phyloP scores from a whole-genome alignment of 2,888 invertebrate genomes.

The Lapara coniferarum region DNA sequence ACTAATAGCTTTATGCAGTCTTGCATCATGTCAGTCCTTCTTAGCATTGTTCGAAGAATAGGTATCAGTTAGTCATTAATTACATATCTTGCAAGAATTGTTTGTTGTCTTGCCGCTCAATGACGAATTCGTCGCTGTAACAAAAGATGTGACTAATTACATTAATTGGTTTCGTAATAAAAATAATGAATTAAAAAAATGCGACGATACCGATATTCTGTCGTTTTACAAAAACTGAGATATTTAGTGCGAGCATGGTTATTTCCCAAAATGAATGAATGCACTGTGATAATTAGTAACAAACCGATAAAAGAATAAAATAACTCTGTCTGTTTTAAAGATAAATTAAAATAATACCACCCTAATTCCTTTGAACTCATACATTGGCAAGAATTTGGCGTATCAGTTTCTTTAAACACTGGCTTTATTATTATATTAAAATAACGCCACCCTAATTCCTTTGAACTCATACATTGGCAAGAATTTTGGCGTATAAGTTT shows the following conservation, averaged over 20 bases:
- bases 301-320: neutral
- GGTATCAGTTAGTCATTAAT: neutral
- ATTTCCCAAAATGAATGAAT: too few species aligned
- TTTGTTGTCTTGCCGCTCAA: neutral
- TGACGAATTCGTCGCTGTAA: neutral
- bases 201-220: too few species aligned
- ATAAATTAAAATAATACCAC: neutral
- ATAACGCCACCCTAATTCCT: neutral
- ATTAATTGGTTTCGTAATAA: neutral
- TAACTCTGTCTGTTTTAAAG: neutral
- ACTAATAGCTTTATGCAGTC: neutral
- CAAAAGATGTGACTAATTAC: neutral
- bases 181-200: neutral
- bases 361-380: neutral
- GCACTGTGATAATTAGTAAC: too few species aligned
- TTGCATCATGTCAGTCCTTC: neutral
- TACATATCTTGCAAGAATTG: neutral
- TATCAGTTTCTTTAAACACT: conserved; percentile 1
- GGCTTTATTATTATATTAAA: too few species aligned
- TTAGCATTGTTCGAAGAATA: neutral
- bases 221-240: too few species aligned
- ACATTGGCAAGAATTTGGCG: neutral
- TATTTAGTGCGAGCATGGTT: too few species aligned
- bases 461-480: neutral
- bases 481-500: neutral